Conservation (phyloP, 2,113 vertebrate species). For the Hyaena hyaena region DNA sequence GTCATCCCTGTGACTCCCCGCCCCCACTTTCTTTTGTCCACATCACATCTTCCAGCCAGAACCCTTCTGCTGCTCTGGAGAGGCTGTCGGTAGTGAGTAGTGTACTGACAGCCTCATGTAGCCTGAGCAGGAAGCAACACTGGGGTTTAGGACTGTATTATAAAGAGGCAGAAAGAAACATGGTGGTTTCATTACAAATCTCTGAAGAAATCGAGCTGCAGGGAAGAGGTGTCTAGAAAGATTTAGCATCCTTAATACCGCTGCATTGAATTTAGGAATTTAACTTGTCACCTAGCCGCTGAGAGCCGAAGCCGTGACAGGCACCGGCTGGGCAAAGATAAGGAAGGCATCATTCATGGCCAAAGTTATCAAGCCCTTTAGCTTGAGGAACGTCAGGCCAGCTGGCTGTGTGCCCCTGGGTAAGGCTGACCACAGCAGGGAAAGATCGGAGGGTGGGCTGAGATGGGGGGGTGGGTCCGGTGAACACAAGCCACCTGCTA, state of each 20-base stretch:
- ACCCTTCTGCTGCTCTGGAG: not conserved
- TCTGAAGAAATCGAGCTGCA: not conserved
- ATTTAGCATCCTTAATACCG: not conserved
- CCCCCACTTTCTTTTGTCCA: not conserved
- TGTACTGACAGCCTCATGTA: not conserved
- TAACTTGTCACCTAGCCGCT: not conserved
- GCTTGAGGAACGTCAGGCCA: not conserved
- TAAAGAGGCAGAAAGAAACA: constrained; percentile 23
- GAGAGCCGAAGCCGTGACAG: not conserved
- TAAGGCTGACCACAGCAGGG: not conserved
- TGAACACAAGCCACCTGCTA: not conserved
- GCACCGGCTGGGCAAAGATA: not conserved
- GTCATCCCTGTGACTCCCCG: not conserved
- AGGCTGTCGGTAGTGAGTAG: not conserved
- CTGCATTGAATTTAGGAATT: not conserved
- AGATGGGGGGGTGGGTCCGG: not conserved
- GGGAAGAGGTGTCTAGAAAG: not conserved
- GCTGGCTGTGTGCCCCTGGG: not conserved
- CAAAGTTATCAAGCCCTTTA: constrained; percentile 8
- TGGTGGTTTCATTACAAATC: not conserved
- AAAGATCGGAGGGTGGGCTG: not conserved
- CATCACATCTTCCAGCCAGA: not conserved
- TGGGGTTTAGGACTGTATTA: not conserved
- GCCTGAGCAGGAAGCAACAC: not conserved
- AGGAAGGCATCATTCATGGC: not conserved